Evolutionary conservation across 2,888 invertebrate species (phyloP).

Genomic region (Elmis aenea): DNA sequence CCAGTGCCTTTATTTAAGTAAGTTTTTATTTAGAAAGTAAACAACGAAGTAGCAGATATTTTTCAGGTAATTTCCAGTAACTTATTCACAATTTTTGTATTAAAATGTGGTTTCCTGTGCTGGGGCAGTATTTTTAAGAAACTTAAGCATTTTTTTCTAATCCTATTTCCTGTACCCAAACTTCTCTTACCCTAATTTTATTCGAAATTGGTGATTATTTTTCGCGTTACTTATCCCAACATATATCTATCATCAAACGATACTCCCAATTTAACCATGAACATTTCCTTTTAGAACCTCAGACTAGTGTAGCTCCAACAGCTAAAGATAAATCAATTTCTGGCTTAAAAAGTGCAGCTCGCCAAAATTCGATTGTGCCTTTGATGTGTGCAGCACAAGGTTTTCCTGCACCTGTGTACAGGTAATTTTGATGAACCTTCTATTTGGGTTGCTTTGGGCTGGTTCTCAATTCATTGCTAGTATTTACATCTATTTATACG

Average conservation of each 20-base stretch:
- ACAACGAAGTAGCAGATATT: too few relatives aligned
- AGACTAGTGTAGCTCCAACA: conserved; percentile 47
- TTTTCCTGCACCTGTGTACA: conserved; percentile 60
- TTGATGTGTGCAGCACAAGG: conserved; percentile 43
- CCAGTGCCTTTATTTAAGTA: conserved; percentile 63
- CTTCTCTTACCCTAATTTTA: too few relatives aligned
- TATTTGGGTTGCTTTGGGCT: neutral
- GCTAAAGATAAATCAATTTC: conserved; percentile 44
- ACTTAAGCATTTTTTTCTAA: neutral
- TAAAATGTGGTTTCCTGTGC: too few relatives aligned
- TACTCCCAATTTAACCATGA: too few relatives aligned
- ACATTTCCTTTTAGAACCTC: conserved; percentile 33
- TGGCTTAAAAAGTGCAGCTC: conserved; percentile 11
- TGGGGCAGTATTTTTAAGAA: too few relatives aligned
- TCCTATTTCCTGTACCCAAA: too few relatives aligned
- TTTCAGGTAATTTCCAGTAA: too few relatives aligned
- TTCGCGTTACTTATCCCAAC: too few relatives aligned
- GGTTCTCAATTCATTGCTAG: neutral
- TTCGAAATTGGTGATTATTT: too few relatives aligned
- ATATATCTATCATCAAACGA: too few relatives aligned
- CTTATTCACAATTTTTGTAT: too few relatives aligned
- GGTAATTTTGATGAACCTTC: conserved; percentile 47
- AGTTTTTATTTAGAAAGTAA: conserved; percentile 34
- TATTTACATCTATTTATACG: neutral
- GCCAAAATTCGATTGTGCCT: conserved; percentile 1